Base-by-base conservation (phyloP, 2,888 invertebrate species). In the Zaprionus lineosus region DNA sequence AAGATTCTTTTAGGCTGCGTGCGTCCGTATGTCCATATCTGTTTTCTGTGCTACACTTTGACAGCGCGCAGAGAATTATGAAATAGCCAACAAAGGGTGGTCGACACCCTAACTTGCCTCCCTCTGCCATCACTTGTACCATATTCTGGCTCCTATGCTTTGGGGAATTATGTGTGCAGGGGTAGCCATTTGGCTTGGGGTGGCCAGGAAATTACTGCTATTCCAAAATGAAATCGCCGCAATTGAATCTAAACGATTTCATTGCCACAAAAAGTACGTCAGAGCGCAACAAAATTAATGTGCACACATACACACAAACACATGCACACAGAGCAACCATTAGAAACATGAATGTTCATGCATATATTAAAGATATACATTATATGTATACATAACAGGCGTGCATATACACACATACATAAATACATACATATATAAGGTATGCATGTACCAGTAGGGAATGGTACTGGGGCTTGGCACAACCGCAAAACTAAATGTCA, bases 211-310 rank as follows among this genome's bases (percentile, higher is more conserved):
- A 79, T 83, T 83, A 76, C 78, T 68, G 74, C 58, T 64, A 68
- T 79, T 79, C 76, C 76, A 79, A 79, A 83, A 83, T 83, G 74
- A 83, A 78, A 78, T 78, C 79, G 83, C 78, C 60, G 59, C 83
- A 79, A 83, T 79, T 79, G 78, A 79, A 79, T 83, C 64, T 76
- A 79, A 83, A 79, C 81, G 81, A 74, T 76, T 81, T 85, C 79
- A 81, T 85, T 81, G 85, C 85, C 79, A 81, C 56, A 66, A 62
- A n/a, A 63, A 44, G 40, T 68, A 82, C 83, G 78, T 72, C 83
- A 82, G 72, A 39, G 50, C 34, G 43, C 24, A 31, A n/a, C 40
- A 33, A 69, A 71, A 59, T 56, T 52, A 47, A 72, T 61, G 74
- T 55, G 51, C 46, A 52, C 34, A 56, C 15, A 26, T 16, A 39